Percentiles rank a stretch among this genome's conserved stretches.
Conservation (phyloP, 2,113 vertebrate genomes). For the Hippopotamus amphibius region DNA sequence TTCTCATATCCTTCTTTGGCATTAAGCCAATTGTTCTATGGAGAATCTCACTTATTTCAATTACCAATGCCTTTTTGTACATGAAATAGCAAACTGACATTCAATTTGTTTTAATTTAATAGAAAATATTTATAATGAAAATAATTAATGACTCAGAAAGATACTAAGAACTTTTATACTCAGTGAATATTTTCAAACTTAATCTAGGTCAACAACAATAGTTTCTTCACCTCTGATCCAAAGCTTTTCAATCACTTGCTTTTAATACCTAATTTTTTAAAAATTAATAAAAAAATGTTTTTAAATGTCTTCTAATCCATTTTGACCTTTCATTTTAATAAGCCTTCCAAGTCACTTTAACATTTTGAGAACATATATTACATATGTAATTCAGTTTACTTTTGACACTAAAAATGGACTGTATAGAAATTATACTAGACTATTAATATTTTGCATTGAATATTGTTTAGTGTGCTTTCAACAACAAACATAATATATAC, state of each 20-base stretch:
- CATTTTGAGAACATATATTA: not conserved
- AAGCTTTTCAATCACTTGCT: not conserved
- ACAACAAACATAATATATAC: not conserved
- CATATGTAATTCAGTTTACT: not conserved
- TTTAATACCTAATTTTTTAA: conserved; percentile 9
- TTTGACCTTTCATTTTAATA: conserved; percentile 42
- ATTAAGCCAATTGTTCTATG: not conserved
- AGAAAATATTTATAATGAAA: conserved; percentile 7
- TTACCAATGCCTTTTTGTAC: not conserved
- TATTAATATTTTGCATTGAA: not conserved
- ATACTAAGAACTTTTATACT: not conserved
- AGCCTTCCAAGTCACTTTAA: not conserved
- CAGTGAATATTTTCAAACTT: conserved; percentile 3
- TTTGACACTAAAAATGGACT: not conserved
- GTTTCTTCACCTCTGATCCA: not conserved
- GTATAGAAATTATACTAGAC: not conserved
- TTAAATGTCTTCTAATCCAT: not conserved
- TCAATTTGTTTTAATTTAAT: not conserved
- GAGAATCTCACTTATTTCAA: not conserved
- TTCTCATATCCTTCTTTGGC: not conserved
- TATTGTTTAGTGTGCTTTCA: not conserved
- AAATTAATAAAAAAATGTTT: not conserved
- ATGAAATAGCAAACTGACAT: not conserved
- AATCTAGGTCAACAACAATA: not conserved
- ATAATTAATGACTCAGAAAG: not conserved